These are phyloP conservation scores for Anorthoa munda DNA, from an alignment of 2,888 invertebrate species.

Conservation along the genomic window DNA sequence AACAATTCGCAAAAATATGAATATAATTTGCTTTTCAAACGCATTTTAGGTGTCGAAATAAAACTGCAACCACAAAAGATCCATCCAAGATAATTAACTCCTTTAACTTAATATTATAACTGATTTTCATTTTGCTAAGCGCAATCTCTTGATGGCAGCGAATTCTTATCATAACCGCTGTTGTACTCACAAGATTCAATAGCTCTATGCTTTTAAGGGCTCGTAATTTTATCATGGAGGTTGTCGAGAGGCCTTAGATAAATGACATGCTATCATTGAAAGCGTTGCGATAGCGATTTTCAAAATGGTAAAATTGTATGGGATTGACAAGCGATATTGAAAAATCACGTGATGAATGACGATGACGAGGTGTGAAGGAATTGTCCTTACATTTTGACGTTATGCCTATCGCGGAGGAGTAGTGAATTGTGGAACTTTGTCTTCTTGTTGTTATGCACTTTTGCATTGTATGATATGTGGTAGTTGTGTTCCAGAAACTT, in stretches of 20 bases:
- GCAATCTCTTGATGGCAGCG: conserved; percentile 46
- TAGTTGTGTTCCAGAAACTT: too few species aligned
- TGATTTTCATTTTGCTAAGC: conserved; percentile 59
- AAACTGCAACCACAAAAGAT: background rate
- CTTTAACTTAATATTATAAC: conserved; percentile 20
- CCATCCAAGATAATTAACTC: background rate
- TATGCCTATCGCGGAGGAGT: too few species aligned
- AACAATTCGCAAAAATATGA: too few species aligned
- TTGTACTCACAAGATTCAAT: conserved; percentile 39
- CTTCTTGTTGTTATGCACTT: background rate
- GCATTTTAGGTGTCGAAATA: background rate
- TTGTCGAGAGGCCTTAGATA: background rate
- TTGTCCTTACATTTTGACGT: too few species aligned
- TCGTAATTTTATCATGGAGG: background rate
- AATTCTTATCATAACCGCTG: conserved; percentile 28
- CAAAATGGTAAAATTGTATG: too few species aligned
- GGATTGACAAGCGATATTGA: too few species aligned
- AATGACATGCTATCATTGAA: too few species aligned
- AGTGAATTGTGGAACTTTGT: background rate
- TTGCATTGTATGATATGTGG: too few species aligned
- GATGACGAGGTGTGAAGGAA: too few species aligned
- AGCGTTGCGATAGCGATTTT: too few species aligned
- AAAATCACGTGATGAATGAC: too few species aligned
- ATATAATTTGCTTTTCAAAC: too few species aligned
- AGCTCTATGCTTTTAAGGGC: conserved; percentile 17